A percentile compares a stretch with the other conserved stretches of the same genome.
Conservation (phyloP, 2,888 invertebrate species). For the Cheilosia urbana region DNA sequence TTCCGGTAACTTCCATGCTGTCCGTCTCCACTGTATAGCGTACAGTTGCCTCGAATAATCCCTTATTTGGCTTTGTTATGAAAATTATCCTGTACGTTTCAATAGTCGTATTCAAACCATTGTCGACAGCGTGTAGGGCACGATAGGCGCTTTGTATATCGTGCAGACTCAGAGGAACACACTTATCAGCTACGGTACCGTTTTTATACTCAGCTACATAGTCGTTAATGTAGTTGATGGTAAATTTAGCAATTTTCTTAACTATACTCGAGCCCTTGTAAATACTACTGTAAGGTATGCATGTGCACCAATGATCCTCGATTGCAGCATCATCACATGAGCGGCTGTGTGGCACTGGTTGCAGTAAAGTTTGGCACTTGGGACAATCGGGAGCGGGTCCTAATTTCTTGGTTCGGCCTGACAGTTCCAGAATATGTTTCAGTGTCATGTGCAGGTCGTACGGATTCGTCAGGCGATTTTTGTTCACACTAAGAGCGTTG, state of each 20-base stretch:
- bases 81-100: constrained; percentile 88
- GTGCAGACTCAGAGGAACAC: constrained; percentile 85
- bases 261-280: constrained; percentile 84
- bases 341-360: constrained; percentile 85
- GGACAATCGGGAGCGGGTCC: constrained; percentile 86
- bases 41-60: constrained; percentile 89
- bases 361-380: constrained; percentile 87
- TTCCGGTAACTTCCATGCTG: constrained; percentile 85
- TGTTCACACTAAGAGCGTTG: constrained; percentile 86
- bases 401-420: constrained; percentile 82
- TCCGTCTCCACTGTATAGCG: constrained; percentile 81
- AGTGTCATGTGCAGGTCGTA: constrained; percentile 91
- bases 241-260: constrained; percentile 84
- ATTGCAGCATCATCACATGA: constrained; percentile 89
- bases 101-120: constrained; percentile 65
- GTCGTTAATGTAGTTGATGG: constrained; percentile 81
- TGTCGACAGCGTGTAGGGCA: constrained; percentile 76
- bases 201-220: constrained; percentile 80
- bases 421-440: constrained; percentile 86
- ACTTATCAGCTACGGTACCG: constrained; percentile 82
- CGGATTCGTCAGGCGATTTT: constrained; percentile 88
- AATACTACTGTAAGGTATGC: constrained; percentile 85
- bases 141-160: constrained; percentile 85
- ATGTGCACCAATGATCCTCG: constrained; percentile 91
- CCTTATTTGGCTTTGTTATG: constrained; percentile 88